Evolutionary conservation across 2,113 vertebrate genomes (phyloP).

Genomic region (Ptilonorhynchus violaceus): DNA sequence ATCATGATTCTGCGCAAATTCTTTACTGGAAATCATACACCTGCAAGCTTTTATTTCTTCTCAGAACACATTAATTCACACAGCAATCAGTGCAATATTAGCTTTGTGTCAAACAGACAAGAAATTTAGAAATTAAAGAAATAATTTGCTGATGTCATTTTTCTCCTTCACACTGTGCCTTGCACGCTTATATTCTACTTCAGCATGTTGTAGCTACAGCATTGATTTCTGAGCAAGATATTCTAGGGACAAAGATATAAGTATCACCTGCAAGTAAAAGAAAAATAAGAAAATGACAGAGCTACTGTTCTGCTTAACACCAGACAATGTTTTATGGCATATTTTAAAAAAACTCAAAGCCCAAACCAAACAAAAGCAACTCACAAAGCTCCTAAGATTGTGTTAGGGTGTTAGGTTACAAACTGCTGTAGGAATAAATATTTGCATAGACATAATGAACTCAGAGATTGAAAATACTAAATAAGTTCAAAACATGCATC

Average conservation of each 20-base stretch:
- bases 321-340: neutral
- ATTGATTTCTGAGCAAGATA: neutral
- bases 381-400: neutral
- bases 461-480: neutral
- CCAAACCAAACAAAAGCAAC: neutral
- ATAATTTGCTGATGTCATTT: neutral
- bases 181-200: neutral
- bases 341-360: neutral
- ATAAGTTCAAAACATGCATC: conserved; percentile 54
- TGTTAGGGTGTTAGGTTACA: neutral
- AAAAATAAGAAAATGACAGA: neutral
- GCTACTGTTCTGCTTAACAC: neutral
- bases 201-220: neutral
- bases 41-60: neutral
- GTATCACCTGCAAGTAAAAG: neutral
- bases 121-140: neutral
- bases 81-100: neutral
- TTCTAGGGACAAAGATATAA: neutral
- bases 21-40: neutral
- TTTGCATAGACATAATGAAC: neutral
- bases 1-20: neutral
- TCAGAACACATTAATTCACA: neutral
- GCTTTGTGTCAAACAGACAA: neutral
- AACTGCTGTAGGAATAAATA: neutral
- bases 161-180: neutral